These are phyloP conservation scores for Dusona sp. DNA, from an alignment of 2,888 invertebrate genomes.

Conservation along the genomic window DNA sequence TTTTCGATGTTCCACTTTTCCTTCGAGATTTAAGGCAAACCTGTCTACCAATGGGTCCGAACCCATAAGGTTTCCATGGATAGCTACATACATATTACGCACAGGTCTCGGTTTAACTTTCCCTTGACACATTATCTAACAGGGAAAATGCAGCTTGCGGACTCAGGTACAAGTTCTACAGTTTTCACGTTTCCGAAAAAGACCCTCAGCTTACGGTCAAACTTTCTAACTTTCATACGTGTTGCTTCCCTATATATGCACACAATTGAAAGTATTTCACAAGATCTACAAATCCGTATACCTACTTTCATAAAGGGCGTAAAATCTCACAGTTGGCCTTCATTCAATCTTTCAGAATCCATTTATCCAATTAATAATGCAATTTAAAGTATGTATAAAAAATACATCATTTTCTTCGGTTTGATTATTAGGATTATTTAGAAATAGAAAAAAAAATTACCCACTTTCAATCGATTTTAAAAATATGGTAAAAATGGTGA, in stretches of 20 bases:
- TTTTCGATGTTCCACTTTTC: conserved; percentile 27
- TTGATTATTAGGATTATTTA: background rate
- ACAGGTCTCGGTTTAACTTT: conserved; percentile 35
- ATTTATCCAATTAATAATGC: background rate
- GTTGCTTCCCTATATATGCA: background rate
- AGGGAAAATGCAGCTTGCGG: conserved; percentile 9
- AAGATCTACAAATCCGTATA: background rate
- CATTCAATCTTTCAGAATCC: background rate
- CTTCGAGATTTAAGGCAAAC: conserved; percentile 19
- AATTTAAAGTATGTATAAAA: background rate
- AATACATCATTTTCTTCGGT: background rate
- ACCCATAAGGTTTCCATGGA: conserved; percentile 13
- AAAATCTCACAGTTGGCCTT: background rate
- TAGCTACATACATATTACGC: conserved; percentile 14
- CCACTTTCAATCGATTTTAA: background rate
- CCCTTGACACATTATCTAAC: conserved; percentile 46
- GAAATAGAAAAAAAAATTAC: background rate
- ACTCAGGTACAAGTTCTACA: conserved; percentile 40
- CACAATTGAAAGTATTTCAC: background rate
- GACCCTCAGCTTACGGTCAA: conserved; percentile 30
- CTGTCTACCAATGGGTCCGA: conserved; percentile 1
- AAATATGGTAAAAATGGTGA: background rate
- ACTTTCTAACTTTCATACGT: conserved; percentile 42
- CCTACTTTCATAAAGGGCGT: background rate
- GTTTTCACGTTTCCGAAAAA: conserved; percentile 22